Base-by-base conservation (phyloP, 2,113 vertebrate species). In the Amphiprion percula region DNA sequence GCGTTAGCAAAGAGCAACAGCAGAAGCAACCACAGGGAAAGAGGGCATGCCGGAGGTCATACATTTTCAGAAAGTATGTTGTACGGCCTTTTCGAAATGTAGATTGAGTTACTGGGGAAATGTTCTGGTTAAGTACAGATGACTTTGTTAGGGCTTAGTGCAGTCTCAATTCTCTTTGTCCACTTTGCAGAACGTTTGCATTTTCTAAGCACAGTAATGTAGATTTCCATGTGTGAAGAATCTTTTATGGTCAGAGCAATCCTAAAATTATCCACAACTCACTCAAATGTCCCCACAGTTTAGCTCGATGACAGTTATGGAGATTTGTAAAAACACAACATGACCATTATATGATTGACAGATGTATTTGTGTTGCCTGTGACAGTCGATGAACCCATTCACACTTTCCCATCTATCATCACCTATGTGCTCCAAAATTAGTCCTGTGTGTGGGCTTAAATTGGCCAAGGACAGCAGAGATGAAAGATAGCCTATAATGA, bases 401-500 rank as follows among this genome's bases (percentile, higher is more conserved):
- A 64, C 83, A 74, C 63, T 39, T 71, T 79, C 69, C 69, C 63
- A 82, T 87, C 68, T 23, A 37, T 85, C 83, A 86, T 68, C 83
- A 71, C 56, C 76, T 89, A 75, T 50, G 59, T 77, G 70, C 74
- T 70, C 83, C 67, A 77, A 63, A 88, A 81, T 71, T 59, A 91
- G 79, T 83, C 76, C 82, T 84, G 68, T 0, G 33, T 73, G 62
- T 54, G 76, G 76, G 77, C 80, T 88, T 79, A 90, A 84, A 81
- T 80, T 87, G 78, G 82, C 62, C 91, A 93, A 94, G 93, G 91
- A 90, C 93, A 85, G 73, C 78, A 60, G 68, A 90, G 91, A 93
- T 91, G 90, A 91, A 82, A 89, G 87, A 91, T 82, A 82, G 67
- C 60, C 63, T 68, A 84, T 89, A 90, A 93, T 92, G 83, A 93